Percentiles rank a stretch among this genome's conserved stretches.
These are phyloP conservation scores for Pectinophora gossypiella DNA, from an alignment of 1,140 invertebrate genomes.

Conservation along the genomic window DNA sequence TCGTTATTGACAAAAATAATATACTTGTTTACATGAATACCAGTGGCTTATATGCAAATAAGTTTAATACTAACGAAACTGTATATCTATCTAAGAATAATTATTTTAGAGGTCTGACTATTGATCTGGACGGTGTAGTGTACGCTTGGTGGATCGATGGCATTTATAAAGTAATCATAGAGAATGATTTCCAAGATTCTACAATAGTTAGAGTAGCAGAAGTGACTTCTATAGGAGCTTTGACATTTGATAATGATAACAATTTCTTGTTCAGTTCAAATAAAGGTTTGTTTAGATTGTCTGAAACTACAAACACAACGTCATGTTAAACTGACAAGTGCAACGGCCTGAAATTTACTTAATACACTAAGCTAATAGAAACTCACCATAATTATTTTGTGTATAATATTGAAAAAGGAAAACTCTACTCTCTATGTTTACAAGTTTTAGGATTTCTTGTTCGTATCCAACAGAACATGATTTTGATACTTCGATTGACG, in stretches of 20 bases:
- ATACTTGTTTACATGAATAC: conserved; percentile 39
- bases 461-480: no score
- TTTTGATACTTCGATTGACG: no score
- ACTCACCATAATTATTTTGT: no score
- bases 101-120: conserved; percentile 51
- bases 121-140: conserved; percentile 43
- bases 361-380: no score
- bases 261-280: conserved; percentile 50
- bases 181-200: conserved; percentile 32
- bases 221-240: conserved; percentile 36
- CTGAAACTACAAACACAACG: conserved; percentile 17
- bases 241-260: conserved; percentile 60
- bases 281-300: conserved; percentile 39
- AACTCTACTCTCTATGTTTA: no score
- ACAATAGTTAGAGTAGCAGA: conserved; percentile 35
- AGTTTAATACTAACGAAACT: conserved; percentile 10
- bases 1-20: conserved; percentile 48
- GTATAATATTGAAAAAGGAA: no score
- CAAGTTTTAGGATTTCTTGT: no score
- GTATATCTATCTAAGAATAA: conserved; percentile 42
- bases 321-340: background rate
- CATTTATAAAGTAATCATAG: conserved; percentile 48
- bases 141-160: conserved; percentile 64
- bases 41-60: conserved; percentile 14
- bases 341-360: background rate